A percentile compares a stretch with the other conserved stretches of the same genome.
Conservation (phyloP, 2,888 invertebrate species). For the Lepidochrysops patricia region DNA sequence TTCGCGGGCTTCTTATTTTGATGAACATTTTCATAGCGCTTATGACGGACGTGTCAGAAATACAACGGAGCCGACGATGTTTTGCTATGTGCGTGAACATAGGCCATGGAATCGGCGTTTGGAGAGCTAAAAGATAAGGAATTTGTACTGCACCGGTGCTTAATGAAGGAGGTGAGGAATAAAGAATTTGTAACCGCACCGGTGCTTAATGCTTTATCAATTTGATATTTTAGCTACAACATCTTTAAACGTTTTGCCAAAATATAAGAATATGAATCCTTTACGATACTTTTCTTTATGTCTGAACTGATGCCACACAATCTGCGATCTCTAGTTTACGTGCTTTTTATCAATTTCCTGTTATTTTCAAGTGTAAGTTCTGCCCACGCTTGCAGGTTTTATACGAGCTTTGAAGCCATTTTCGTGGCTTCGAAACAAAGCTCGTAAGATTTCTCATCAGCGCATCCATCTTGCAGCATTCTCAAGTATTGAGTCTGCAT, state of each 20-base stretch:
- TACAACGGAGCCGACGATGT: constrained; percentile 15
- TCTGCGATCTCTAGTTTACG: no score
- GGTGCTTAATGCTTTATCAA: no score
- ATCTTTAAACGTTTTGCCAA: neutral
- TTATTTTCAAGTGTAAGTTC: neutral
- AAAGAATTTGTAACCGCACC: no score
- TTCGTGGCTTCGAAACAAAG: constrained; percentile 20
- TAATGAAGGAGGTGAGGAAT: no score
- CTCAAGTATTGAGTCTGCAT: constrained; percentile 38
- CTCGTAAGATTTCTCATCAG: constrained; percentile 27
- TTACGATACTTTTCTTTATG: no score
- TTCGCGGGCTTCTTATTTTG: constrained; percentile 11
- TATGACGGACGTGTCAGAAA: constrained; percentile 17
- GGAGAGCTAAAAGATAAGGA: no score
- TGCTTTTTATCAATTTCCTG: no score
- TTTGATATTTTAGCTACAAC: no score
- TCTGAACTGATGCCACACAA: no score
- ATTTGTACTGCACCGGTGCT: no score
- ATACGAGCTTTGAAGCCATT: no score
- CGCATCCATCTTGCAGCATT: constrained; percentile 24
- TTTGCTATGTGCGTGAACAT: constrained; percentile 13
- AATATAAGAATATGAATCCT: neutral
- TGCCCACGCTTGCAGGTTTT: no score
- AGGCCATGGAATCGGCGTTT: constrained; percentile 17
- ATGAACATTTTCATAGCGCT: constrained; percentile 11